Conservation (phyloP, 2,113 vertebrate genomes). For the Cyphomyrus discorhynchus region DNA sequence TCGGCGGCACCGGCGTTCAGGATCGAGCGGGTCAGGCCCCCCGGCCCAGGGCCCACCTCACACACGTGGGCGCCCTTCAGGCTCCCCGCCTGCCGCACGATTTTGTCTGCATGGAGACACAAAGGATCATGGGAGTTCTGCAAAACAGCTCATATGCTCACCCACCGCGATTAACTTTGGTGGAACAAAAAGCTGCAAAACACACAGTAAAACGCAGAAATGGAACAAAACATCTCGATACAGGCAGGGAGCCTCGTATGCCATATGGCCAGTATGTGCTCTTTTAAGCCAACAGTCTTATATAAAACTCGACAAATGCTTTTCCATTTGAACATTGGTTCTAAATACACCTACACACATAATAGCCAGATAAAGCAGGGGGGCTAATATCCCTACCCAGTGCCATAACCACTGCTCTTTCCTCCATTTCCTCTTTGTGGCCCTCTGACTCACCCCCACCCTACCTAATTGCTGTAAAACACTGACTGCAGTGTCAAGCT, state of each 20-base stretch:
- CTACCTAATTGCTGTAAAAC: not conserved
- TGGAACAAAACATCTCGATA: not conserved
- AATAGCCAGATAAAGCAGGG: not conserved
- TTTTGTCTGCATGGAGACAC: conserved; percentile 73
- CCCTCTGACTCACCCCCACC: not conserved
- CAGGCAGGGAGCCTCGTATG: not conserved
- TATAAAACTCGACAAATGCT: not conserved
- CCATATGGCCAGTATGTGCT: not conserved
- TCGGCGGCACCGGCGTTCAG: conserved; percentile 71
- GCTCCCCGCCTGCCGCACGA: conserved; percentile 77
- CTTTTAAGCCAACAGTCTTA: not conserved
- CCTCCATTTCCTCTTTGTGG: not conserved
- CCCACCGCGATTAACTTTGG: not conserved
- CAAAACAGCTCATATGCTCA: not conserved
- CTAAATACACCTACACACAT: not conserved
- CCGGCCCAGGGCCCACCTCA: conserved; percentile 93
- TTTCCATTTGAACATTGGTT: not conserved
- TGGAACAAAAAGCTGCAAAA: not conserved
- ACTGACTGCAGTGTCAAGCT: not conserved
- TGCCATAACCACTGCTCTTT: not conserved
- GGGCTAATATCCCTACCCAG: not conserved
- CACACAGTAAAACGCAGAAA: not conserved
- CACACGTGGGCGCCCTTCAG: conserved; percentile 76
- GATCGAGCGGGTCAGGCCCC: conserved; percentile 88
- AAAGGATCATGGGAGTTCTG: not conserved